Conservation (phyloP, 2,113 vertebrate genomes). For the Thalassoma bifasciatum region DNA sequence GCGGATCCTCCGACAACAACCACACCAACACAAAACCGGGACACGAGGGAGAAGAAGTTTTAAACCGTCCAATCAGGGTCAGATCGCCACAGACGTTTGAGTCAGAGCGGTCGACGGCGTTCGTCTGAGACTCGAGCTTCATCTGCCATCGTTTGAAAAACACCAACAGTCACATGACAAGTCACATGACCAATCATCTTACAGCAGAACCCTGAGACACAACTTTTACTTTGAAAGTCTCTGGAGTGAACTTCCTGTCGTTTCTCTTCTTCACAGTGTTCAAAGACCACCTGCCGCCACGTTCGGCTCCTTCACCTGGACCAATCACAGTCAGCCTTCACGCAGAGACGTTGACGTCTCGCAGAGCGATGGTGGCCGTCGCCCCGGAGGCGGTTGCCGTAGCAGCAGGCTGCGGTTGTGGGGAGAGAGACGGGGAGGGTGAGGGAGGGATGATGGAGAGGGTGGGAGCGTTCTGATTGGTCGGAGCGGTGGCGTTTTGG, state of each 20-base stretch:
- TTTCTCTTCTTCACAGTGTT: constrained; percentile 12
- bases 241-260: constrained; percentile 1
- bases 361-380: constrained; percentile 86
- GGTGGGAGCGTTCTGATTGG: constrained; percentile 30
- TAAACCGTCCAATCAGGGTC: too few relatives aligned
- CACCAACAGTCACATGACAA: background rate
- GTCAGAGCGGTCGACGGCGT: background rate
- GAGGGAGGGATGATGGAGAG: constrained; percentile 60
- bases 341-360: constrained; percentile 94
- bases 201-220: too few relatives aligned
- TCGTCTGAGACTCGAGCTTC: background rate
- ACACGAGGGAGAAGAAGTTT: too few relatives aligned
- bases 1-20: too few relatives aligned
- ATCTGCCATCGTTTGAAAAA: background rate
- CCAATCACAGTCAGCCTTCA: constrained; percentile 57
- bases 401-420: constrained; percentile 75
- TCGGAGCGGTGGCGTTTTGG: constrained; percentile 71
- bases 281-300: background rate
- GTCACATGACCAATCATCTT: background rate
- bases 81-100: background rate
- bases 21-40: too few relatives aligned
- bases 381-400: constrained; percentile 27
- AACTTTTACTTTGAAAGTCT: background rate
- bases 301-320: background rate
- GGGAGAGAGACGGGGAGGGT: constrained; percentile 36